Base-by-base conservation (phyloP, 1,140 invertebrate genomes). In the Zaprionus ornatus region DNA sequence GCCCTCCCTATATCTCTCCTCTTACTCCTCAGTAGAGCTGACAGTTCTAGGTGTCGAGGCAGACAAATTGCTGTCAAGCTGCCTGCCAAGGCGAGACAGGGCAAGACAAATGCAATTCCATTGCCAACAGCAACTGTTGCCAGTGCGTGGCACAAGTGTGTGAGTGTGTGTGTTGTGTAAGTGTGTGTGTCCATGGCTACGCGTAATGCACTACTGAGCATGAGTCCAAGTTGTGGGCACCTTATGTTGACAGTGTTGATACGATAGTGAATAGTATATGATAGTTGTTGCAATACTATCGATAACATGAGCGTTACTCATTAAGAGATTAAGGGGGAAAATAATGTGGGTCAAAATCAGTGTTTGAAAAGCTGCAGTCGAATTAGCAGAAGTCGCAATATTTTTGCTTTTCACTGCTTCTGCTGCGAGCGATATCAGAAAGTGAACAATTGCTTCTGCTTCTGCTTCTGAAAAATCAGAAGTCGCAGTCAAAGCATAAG, bases 61-160 rank as follows among this genome's bases (percentile, higher is more conserved):
- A 74, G 81, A 84, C 81, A 84, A 84, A 84, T 84, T 74, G 61
- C 66, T 79, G 81, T 80, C 81, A 83, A 56, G 42, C 73, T 50
- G 29, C 61, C 68, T 65, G 79, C 74, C 79, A 80, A 80, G 74
- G 57, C 78, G 66, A 80, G 55, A 50, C 45, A 23, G n/a, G 19
- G 19, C 56, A 61, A 77, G 66, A 70, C 71, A 82, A 79, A 59
- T 73, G 80, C 71, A 75, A 76, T 64, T 59, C 52, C 65, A 67
- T 57, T 57, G 56, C 75, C 42, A 45, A 45, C 40, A 29, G 45
- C 35, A 17, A 77, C 73, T 59, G 64, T 45, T 69, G 71, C 29
- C 50, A 50, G 55, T 75, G 50, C 17, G 12, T 50, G 35, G 27
- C 6, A 12, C 37, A 45, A 60, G 29, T 68, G 19, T 54, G 50